Conservation (phyloP, 37 sponge, comb jelly and placozoan genomes). For the Petrosia ficiformis region DNA sequence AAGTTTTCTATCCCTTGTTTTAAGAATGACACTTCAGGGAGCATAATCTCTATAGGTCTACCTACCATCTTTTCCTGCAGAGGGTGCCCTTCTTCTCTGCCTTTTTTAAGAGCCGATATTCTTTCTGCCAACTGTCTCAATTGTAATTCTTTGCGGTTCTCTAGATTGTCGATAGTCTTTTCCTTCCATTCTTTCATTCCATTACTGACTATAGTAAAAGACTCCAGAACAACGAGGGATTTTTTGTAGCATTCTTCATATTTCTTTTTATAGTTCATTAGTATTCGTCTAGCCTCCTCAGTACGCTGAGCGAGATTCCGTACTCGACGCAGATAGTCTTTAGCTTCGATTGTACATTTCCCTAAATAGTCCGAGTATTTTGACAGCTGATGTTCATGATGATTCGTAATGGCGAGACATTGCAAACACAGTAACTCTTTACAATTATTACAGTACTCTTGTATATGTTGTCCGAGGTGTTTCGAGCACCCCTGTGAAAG, state of each 20-base stretch:
- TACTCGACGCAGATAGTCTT: not conserved
- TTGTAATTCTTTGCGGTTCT: not conserved
- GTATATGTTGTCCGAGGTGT: not conserved
- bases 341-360: not conserved
- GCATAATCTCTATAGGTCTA: not conserved
- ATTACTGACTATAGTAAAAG: not conserved
- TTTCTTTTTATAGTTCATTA: not conserved
- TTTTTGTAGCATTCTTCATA: not conserved
- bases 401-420: not conserved
- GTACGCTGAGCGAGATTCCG: not conserved
- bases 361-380: not conserved
- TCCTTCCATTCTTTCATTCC: not conserved
- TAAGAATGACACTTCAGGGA: not conserved
- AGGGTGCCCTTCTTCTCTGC: too few relatives aligned
- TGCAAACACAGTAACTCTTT: not conserved
- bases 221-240: not conserved
- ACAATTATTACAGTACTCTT: not conserved
- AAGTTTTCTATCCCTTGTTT: too few relatives aligned
- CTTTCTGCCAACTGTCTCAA: not conserved
- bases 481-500: not conserved
- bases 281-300: not conserved
- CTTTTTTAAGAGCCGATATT: not conserved
- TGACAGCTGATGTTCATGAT: not conserved
- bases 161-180: not conserved
- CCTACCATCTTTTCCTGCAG: too few relatives aligned